Evolutionary conservation across 2,797 vertebrate genomes (phyloP), one percentile per base, ranked within the genome.

Genomic region (Acanthurus leucopareius): DNA sequence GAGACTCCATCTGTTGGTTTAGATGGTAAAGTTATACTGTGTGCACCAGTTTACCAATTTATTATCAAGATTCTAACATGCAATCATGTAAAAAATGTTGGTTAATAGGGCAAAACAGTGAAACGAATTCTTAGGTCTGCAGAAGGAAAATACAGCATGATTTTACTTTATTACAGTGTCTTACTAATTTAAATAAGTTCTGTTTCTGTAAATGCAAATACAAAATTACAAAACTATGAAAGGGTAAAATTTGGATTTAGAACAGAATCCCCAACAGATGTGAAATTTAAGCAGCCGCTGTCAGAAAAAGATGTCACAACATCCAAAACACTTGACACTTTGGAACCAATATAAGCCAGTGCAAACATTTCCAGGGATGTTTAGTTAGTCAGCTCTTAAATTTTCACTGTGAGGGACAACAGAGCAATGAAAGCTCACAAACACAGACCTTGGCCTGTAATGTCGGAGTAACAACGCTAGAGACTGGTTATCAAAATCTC

Each of bases 351-450:
- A 51, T 71, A n/a, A 69, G 74, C 40, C 80, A 68, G 84, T 80
- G 75, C 62, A 52, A 70, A 48, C 62, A 25, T 86, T 88, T 83
- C 80, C 75, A 65, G 73, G 75, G 64, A 64, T 35, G 56, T 80
- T 74, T 73, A 67, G 80, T 85, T 80, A 38, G 54, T 84, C 72
- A 42, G 45, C 53, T 60, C 67, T 66, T 60, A 79, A 69, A 86
- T 75, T 73, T 85, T 89, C 91, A 92, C 90, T 93, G 92, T 92
- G 92, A 92, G 81, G 82, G 83, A 75, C 14, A 20, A 70, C 5
- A 11, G 86, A 73, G 81, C 69, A 47, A 54, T 49, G 25, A 15
- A 53, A 65, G 82, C 80, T 92, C 80, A 11, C 79, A 59, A 17
- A 82, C 68, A 53, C 82, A 77, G 78, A 87, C 80, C 48, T 67